Base-by-base conservation (phyloP, 2,113 vertebrate species). In the Fulica atra region DNA sequence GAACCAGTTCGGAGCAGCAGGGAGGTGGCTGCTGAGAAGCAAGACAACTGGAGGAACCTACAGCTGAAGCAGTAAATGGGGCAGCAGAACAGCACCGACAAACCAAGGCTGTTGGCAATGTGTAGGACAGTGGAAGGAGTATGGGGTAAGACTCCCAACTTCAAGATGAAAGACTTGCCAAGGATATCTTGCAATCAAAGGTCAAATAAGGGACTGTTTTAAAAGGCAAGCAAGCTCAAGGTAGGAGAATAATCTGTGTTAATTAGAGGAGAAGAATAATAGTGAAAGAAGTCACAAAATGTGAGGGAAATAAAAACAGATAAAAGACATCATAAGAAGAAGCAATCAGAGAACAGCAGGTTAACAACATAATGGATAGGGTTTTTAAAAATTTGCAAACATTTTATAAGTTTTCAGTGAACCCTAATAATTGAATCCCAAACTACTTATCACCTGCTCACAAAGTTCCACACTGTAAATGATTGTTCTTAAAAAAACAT, bases 41-140 rank as follows among this genome's bases (percentile, higher is more conserved):
- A 8, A 77, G 57, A 14, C 42, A 54, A 9, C 36, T 0, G 12
- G 0, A 56, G 61, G 38, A 86, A 63, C 35, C 44, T 1, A 3
- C 36, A 69, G 78, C 60, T 28, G 29, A 48, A 53, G 35, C 20
- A 1, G 33, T 1, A 28, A 16, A 10, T 14, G 24, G n/a, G 19
- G 35, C 9, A 57, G 61, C 1, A 1, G 13, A 68, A 23, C n/a
- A 33, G 63, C 1, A 3, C 56, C 10, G 59, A 73, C 40, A 57
- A 72, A 35, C 33, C 1, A 0, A 9, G 40, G 78, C 66, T 50
- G 25, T 0, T 16, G 61, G 31, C 26, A 59, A 11, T 0, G 0
- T 6, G 18, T 2, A 4, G 38, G 63, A 44, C 21, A 10, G 17
- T 24, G 36, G 17, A 38, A 2, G 3, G 40, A 89, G 31, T 3